Conservation (phyloP, 2,888 invertebrate species). For the Zygothrica quintamaculata region DNA sequence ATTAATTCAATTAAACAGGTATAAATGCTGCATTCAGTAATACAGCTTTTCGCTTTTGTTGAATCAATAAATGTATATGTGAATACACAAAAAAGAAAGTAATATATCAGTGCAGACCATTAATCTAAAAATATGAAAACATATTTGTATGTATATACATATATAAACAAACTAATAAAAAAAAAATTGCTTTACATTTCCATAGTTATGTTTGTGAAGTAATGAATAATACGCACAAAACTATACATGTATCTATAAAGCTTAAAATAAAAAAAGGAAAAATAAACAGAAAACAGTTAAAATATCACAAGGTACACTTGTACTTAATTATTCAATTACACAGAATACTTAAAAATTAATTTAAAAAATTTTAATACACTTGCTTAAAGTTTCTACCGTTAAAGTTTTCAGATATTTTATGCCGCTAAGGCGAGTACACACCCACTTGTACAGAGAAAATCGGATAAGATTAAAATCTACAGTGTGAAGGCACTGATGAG, state of each 20-base stretch:
- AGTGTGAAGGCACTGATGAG: conserved; percentile 10
- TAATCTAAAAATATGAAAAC: background rate
- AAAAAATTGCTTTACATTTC: too few species aligned
- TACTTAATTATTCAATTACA: too few species aligned
- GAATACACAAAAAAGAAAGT: background rate
- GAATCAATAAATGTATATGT: conserved; percentile 30
- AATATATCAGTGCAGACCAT: conserved; percentile 8
- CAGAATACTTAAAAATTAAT: too few species aligned
- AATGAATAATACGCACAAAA: background rate
- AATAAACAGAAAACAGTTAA: too few species aligned
- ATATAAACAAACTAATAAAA: background rate
- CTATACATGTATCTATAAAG: background rate
- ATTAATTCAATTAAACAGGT: background rate
- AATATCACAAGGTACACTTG: too few species aligned
- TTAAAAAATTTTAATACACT: background rate
- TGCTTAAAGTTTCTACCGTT: conserved; percentile 21
- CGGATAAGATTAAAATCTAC: conserved; percentile 32
- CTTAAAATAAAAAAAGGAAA: conserved; percentile 1
- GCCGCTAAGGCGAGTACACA: conserved; percentile 32
- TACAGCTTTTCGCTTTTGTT: conserved; percentile 26
- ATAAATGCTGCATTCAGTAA: conserved; percentile 15
- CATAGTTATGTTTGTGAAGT: background rate
- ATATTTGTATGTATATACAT: conserved; percentile 1
- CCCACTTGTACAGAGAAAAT: conserved; percentile 48
- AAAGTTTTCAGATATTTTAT: conserved; percentile 26